Percentiles rank a stretch among this genome's conserved stretches.
phyloP scores from a whole-genome alignment of 2,888 invertebrate genomes.

The Agrilus cyanescens region DNA sequence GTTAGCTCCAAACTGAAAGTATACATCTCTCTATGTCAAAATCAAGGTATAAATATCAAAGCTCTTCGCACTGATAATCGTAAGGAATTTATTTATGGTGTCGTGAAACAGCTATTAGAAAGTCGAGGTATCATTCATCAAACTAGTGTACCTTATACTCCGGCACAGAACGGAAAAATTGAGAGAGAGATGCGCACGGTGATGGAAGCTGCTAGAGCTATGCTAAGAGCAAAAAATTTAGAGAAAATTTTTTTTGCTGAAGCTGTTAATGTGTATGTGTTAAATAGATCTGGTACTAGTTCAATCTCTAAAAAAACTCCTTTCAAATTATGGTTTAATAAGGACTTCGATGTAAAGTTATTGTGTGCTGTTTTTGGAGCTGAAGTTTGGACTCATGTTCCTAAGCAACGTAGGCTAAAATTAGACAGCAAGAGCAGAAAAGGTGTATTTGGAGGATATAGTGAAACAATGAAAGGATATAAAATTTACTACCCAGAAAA shows the following conservation, averaged over 20 bases:
- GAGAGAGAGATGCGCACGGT: slow-evolving; percentile 27
- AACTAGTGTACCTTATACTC: slow-evolving; percentile 22
- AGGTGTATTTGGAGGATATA: slow-evolving; percentile 27
- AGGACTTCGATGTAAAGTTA: slow-evolving; percentile 23
- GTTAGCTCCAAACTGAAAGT: slow-evolving; percentile 12
- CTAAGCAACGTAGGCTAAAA: slow-evolving; percentile 25
- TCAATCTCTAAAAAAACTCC: slow-evolving; percentile 19
- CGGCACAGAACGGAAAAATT: slow-evolving; percentile 28
- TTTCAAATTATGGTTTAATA: slow-evolving; percentile 26
- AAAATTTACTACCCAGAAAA: slow-evolving; percentile 12
- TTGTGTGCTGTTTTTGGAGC: slow-evolving; percentile 27
- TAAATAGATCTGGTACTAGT: slow-evolving; percentile 16
- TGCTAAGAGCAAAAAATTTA: slow-evolving; percentile 19
- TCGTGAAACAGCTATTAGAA: slow-evolving; percentile 14
- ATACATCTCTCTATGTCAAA: slow-evolving; percentile 18
- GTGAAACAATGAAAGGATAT: slow-evolving; percentile 17
- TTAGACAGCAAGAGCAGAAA: slow-evolving; percentile 24
- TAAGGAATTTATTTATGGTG: slow-evolving; percentile 19
- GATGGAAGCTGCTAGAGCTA: slow-evolving; percentile 23
- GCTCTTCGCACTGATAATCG: slow-evolving; percentile 22
- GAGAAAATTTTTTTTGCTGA: slow-evolving; percentile 24
- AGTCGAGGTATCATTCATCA: slow-evolving; percentile 21
- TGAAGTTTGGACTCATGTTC: slow-evolving; percentile 24
- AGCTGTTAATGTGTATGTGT: slow-evolving; percentile 18
- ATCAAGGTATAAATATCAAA: slow-evolving; percentile 17